Evolutionary conservation across 2,113 vertebrate genomes (phyloP), one percentile per base, ranked within the genome.

Genomic region (Etheostoma cragini): DNA sequence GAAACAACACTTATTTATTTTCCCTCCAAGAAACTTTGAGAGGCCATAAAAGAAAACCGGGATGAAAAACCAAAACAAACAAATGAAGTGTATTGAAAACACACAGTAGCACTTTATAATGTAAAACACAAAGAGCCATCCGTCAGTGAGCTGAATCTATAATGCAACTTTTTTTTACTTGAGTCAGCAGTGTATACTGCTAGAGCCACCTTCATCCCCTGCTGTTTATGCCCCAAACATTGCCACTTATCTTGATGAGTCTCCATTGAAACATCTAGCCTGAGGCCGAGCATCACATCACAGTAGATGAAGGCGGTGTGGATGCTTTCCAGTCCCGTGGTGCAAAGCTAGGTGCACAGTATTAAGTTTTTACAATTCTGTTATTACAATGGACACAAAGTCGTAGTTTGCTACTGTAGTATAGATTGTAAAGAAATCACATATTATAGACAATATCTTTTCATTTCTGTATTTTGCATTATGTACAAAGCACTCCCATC

Each of bases 221-320:
- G 71, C 49, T 53, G 42, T 83, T 80, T 63, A 89, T 67, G 74
- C 33, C 56, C 60, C 45, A 50, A 52, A 73, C 73, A 72, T 33
- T 85, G 54, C 75, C 12, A 77, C 56, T 86, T 73, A 72, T 73
- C 22, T 80, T 82, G 70, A 85, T 80, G 74, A 73, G 49, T 77
- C 50, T 47, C 49, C 58, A 38, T 14, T 61, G 54, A 85, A 78
- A 71, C 68, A 70, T 65, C n/a, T 14, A 70, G 80, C 78, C 61
- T 7, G 45, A 70, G 72, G 69, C 78, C 22, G 6, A 64, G 78
- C 17, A 68, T 73, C 53, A 65, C 57, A 82, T 86, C 76, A 54
- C 52, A 65, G 66, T 76, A 86, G 62, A 82, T 81, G 70, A 80
- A 73, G 63, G 8, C 72, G 67, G 67, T 76, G 75, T 70, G 84